phyloP scores from a whole-genome alignment of 2,113 vertebrate genomes.

The Aplodontia rufa region DNA sequence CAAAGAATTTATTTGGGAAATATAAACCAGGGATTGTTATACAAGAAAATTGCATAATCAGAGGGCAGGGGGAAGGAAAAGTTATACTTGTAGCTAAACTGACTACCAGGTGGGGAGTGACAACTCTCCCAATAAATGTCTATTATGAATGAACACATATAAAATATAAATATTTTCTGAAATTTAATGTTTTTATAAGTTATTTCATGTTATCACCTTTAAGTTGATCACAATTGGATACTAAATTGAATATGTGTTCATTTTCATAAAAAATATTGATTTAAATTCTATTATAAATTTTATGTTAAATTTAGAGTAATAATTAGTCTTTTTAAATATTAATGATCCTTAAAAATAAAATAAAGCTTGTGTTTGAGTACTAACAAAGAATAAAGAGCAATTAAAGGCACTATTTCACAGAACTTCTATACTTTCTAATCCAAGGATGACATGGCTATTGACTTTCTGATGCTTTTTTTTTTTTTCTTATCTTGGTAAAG shows the following conservation, averaged over 20 bases:
- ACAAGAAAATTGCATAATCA: not conserved
- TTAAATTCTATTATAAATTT: not conserved
- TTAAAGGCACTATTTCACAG: not conserved
- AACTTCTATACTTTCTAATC: not conserved
- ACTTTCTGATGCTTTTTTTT: too few species aligned
- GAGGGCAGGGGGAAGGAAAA: not conserved
- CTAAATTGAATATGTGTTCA: not conserved
- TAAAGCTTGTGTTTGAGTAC: not conserved
- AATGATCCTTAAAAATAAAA: not conserved
- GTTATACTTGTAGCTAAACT: not conserved
- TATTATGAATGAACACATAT: not conserved
- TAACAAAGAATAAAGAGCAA: not conserved
- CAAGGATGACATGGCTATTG: fast-evolving
- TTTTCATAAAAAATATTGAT: not conserved
- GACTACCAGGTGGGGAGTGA: not conserved
- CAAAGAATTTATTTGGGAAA: not conserved
- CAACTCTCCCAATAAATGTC: not conserved
- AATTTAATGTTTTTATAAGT: not conserved
- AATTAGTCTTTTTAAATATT: not conserved
- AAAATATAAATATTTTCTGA: not conserved
- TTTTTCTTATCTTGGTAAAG: too few species aligned
- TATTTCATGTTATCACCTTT: not conserved
- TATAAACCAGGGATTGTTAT: not conserved
- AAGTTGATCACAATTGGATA: not conserved
- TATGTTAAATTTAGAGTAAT: not conserved